Evolutionary conservation across 2,888 invertebrate species (phyloP).

Genomic region (Leptura quadrifasciata): DNA sequence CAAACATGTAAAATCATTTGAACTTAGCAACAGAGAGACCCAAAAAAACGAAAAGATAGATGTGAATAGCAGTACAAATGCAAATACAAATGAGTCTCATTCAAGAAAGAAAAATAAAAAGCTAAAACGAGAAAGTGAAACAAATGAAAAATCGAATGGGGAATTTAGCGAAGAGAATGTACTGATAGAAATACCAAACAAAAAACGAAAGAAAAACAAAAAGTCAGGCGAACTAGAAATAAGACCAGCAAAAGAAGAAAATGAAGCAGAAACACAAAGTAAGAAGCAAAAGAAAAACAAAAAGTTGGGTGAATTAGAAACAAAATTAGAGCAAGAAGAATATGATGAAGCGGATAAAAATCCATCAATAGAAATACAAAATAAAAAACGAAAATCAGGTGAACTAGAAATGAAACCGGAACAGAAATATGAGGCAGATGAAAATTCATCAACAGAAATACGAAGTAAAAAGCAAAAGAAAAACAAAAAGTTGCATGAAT

Average conservation of each 20-base stretch:
- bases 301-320: too few species aligned
- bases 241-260: conserved; percentile 28
- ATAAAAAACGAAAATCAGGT: neutral
- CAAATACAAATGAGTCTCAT: conserved; percentile 5
- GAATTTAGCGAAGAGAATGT: neutral
- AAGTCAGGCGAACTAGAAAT: neutral
- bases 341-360: neutral
- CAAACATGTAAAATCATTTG: neutral
- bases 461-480: too few species aligned
- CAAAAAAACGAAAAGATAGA: conserved; percentile 13
- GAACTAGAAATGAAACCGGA: neutral
- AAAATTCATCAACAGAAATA: too few species aligned
- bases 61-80: neutral
- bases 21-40: neutral
- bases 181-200: neutral
- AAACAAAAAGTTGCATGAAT: too few species aligned
- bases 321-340: too few species aligned
- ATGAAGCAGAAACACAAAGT: neutral
- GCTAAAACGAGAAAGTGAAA: conserved; percentile 7
- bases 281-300: too few species aligned
- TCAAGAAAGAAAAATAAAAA: conserved; percentile 10
- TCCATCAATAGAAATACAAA: neutral
- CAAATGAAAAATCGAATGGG: neutral
- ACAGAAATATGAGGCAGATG: too few species aligned
- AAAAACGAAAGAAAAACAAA: neutral